A percentile compares a stretch with the other conserved stretches of the same genome.
phyloP scores from a whole-genome alignment of 2,888 invertebrate genomes.

The Chymomyza amoena region DNA sequence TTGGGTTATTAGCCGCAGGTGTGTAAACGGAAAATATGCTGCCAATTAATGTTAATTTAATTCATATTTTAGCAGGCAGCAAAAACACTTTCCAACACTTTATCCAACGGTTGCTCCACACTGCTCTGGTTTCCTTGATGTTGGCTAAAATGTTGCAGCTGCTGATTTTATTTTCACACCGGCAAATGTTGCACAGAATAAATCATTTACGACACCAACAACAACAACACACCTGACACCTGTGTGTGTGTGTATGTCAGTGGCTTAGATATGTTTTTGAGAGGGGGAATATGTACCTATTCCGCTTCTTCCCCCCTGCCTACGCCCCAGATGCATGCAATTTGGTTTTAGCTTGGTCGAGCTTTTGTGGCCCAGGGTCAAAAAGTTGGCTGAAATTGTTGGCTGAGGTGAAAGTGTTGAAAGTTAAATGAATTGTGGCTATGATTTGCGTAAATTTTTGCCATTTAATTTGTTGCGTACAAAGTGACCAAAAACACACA shows the following conservation, averaged over 20 bases:
- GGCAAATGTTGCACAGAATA: slow-evolving; percentile 15
- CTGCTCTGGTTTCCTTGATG: slow-evolving; percentile 4
- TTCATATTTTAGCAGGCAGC: slow-evolving; percentile 59
- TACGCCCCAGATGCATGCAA: background rate
- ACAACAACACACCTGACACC: slow-evolving; percentile 8
- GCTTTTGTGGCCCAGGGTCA: background rate
- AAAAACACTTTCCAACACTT: slow-evolving; percentile 23
- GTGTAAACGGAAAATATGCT: slow-evolving; percentile 58
- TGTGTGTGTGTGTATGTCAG: background rate
- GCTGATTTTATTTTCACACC: slow-evolving; percentile 14
- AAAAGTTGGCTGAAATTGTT: background rate
- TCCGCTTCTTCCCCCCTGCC: no score
- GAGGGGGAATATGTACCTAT: background rate
- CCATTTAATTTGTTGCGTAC: slow-evolving; percentile 38
- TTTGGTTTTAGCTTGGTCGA: background rate
- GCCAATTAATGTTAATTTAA: slow-evolving; percentile 75
- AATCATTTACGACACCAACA: slow-evolving; percentile 23
- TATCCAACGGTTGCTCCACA: slow-evolving; percentile 9
- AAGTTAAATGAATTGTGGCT: slow-evolving; percentile 22
- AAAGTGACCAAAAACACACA: slow-evolving; percentile 19
- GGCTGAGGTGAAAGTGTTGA: background rate
- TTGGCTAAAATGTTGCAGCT: slow-evolving; percentile 8
- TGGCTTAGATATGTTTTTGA: background rate
- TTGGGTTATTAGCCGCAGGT: slow-evolving; percentile 53
- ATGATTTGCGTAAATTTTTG: slow-evolving; percentile 27